A percentile compares a stretch with the other conserved stretches of the same genome.
Evolutionary conservation across 2,113 vertebrate genomes (phyloP).

Genomic region (Oxygymnocypris stewartii): DNA sequence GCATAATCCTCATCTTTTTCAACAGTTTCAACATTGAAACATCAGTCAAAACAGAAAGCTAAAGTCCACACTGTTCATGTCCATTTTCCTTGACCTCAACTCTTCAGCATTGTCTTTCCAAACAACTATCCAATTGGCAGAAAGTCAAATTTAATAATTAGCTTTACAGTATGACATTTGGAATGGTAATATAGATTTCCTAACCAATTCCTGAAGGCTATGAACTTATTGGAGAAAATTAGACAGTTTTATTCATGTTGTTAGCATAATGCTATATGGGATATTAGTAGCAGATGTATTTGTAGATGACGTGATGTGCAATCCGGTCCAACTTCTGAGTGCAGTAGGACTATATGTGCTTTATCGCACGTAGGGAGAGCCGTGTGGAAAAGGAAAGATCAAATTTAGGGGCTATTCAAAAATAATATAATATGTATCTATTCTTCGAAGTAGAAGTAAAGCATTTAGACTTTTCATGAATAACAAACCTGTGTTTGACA

Average conservation of each 20-base stretch:
- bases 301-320: conserved; percentile 40
- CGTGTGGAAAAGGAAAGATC: background rate
- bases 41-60: background rate
- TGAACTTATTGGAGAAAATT: conserved; percentile 58
- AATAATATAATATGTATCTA: background rate
- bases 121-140: background rate
- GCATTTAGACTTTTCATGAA: background rate
- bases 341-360: background rate
- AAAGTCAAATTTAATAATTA: background rate
- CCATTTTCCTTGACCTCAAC: background rate
- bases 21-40: background rate
- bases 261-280: conserved; percentile 61
- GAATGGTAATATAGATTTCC: conserved; percentile 47
- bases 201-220: conserved; percentile 44
- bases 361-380: background rate
- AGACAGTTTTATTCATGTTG: conserved; percentile 64
- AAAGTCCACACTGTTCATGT: background rate
- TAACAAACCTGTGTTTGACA: background rate
- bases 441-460: background rate
- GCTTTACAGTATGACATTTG: conserved; percentile 50
- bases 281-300: conserved; percentile 69
- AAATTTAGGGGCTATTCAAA: background rate
- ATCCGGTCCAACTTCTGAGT: conserved; percentile 29
- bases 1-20: background rate
- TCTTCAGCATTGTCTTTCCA: background rate